Evolutionary conservation across 2,113 vertebrate species (phyloP), one percentile per base, ranked within the genome.

Genomic region (Gymnogyps californianus): DNA sequence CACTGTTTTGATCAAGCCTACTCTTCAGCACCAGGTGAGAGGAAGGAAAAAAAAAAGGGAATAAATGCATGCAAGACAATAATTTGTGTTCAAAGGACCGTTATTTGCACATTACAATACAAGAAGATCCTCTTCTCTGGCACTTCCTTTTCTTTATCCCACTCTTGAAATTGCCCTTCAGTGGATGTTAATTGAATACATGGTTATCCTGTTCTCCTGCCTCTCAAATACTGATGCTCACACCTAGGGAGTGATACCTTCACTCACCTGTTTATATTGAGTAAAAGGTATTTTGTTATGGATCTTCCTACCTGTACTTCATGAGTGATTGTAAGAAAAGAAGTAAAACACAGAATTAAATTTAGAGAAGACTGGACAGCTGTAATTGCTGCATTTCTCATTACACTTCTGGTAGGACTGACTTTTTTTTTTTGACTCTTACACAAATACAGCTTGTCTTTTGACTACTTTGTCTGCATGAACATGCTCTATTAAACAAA

Each of bases 161-260:
- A 5, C 25, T 88, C 25, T 55, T 70, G 38, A 65, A 67, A 42
- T n/a, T 4, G 7, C 36, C 10, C 14, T 80, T 58, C 34, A 66
- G 26, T 20, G 16, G 42, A 28, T 25, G 25, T n/a, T 70, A 40
- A 34, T 3, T 76, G 47, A 83, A 25, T 22, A 31, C 20, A 3
- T 11, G 10, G 17, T 58, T 38, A 7, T 22, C 3, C 16, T 44
- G 8, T 74, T 77, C 28, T 90, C 13, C 16, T 40, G 51, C 34
- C 46, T 70, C 55, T 59, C 54, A n/a, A 31, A 34, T 25, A 32
- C 9, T 24, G 40, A 44, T 34, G 31, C 28, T 36, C 25, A 16
- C 9, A 13, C 6, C 24, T 16, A 42, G 29, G 44, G 38, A 69
- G 16, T 0, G 0, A 58, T 36, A 32, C 32, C 14, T 51, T 52